Conservation (phyloP, 2,888 invertebrate species). For the Spilarctia lutea region DNA sequence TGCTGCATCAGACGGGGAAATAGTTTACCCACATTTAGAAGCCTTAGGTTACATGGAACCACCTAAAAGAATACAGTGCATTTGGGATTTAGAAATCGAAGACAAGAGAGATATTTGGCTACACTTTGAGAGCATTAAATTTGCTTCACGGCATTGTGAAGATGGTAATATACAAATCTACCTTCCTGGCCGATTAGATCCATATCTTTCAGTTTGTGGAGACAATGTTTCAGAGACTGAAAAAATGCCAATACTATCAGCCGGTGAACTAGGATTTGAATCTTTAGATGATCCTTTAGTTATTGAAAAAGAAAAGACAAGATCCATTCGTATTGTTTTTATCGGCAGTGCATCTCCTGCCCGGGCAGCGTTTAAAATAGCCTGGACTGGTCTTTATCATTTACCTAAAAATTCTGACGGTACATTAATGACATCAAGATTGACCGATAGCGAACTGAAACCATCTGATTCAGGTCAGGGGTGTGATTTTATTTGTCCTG, state of each 20-base stretch:
- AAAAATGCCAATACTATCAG: constrained; percentile 92
- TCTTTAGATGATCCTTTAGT: constrained; percentile 85
- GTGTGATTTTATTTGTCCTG: constrained; percentile 96
- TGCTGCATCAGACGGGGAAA: constrained; percentile 93
- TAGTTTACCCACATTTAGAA: constrained; percentile 95
- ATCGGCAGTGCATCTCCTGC: constrained; percentile 93
- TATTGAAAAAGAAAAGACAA: constrained; percentile 87
- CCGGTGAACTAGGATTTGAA: constrained; percentile 91
- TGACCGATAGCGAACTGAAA: constrained; percentile 87
- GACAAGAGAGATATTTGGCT: constrained; percentile 94
- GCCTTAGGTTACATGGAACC: constrained; percentile 90
- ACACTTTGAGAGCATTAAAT: constrained; percentile 94
- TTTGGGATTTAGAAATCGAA: constrained; percentile 94
- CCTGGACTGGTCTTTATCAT: constrained; percentile 96
- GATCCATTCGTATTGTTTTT: constrained; percentile 90
- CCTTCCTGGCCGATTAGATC: constrained; percentile 90
- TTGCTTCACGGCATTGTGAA: constrained; percentile 94
- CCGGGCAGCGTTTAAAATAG: constrained; percentile 94
- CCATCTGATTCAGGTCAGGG: constrained; percentile 77
- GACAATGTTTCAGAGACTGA: constrained; percentile 94
- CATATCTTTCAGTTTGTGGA: constrained; percentile 93
- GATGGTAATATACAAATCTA: constrained; percentile 95
- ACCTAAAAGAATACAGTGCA: constrained; percentile 90
- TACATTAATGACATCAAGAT: constrained; percentile 91
- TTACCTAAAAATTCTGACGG: constrained; percentile 94